Evolutionary conservation across 2,797 vertebrate species (phyloP), one percentile per base, ranked within the genome.

Genomic region (Phylloscopus collybita): DNA sequence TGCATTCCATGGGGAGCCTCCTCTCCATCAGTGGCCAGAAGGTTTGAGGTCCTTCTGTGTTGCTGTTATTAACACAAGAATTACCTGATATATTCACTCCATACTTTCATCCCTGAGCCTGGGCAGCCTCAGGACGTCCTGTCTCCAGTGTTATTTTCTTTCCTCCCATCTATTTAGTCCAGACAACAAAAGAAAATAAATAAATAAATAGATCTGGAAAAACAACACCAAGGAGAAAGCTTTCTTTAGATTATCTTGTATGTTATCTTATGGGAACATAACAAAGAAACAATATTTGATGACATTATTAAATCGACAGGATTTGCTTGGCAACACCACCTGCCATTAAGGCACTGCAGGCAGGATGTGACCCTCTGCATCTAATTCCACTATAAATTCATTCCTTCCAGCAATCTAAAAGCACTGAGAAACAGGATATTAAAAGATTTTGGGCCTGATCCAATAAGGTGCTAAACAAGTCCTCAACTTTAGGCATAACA

Each of bases 371-470:
- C 72, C 86, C 86, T 90, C 70, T 61, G 80, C 88, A 49, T 86
- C 91, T 90, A 73, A 93, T 89, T 96, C 86, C 83, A 34, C 80
- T 86, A 61, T 87, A 90, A 94, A 93, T 96, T 92, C 79, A 71
- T 92, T 80, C 86, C 92, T 93, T 95, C 92, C 94, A 96, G 91
- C 96, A 73, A 82, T 90, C 95, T 95, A 90, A 90, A 70, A 91
- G 88, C 91, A 95, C 93, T 95, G 80, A 90, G 86, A 87, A 85
- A 92, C 93, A 95, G 94, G 95, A 95, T 96, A 96, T 96, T 95
- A 96, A 96, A 95, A 97, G 95, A 95, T 96, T 73, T 76, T 11
- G 29, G 78, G 49, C 65, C 80, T 78, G 93, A 96, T 96, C 61
- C 92, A 85, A 30, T 86, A 83, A 87, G 40, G 26, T 42, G 67